phyloP scores from a whole-genome alignment of 2,113 vertebrate species.

The Lutjanus erythropterus region DNA sequence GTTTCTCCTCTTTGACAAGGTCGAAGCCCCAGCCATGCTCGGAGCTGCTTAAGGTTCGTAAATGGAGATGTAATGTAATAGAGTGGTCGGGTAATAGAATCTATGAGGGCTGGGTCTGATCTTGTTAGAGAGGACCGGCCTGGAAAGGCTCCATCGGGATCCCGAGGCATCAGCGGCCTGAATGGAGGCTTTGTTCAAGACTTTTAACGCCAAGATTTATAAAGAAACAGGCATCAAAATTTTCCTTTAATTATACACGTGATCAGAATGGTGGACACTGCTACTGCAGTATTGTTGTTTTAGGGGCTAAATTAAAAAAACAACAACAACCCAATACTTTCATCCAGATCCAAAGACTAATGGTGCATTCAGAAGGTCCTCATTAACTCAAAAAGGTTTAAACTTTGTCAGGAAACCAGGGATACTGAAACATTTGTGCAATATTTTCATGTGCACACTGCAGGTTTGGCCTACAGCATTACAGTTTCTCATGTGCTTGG shows the following conservation, averaged over 20 bases:
- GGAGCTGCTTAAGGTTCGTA: conserved; percentile 82
- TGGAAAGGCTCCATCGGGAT: conserved; percentile 71
- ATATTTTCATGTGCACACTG: not conserved
- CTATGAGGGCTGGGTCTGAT: conserved; percentile 81
- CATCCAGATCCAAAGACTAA: not conserved
- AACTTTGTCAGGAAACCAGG: not conserved
- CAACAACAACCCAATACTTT: not conserved
- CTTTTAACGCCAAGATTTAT: conserved; percentile 24
- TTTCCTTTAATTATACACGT: not conserved
- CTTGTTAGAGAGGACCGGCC: conserved; percentile 76
- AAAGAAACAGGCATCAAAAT: not conserved
- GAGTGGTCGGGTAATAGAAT: conserved; percentile 84
- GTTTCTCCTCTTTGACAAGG: conserved; percentile 84
- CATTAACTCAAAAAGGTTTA: not conserved
- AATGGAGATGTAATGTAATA: conserved; percentile 87
- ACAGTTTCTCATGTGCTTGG: no score
- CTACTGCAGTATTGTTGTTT: not conserved
- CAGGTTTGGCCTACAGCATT: no score
- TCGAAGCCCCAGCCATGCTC: conserved; percentile 74
- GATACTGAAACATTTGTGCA: not conserved
- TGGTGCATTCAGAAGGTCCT: not conserved
- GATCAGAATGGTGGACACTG: not conserved
- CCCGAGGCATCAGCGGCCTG: conserved; percentile 30
- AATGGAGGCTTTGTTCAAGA: conserved; percentile 44
- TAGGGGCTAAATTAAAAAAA: not conserved